Conservation (phyloP, 2,888 invertebrate species). For the Xestia ashworthii region DNA sequence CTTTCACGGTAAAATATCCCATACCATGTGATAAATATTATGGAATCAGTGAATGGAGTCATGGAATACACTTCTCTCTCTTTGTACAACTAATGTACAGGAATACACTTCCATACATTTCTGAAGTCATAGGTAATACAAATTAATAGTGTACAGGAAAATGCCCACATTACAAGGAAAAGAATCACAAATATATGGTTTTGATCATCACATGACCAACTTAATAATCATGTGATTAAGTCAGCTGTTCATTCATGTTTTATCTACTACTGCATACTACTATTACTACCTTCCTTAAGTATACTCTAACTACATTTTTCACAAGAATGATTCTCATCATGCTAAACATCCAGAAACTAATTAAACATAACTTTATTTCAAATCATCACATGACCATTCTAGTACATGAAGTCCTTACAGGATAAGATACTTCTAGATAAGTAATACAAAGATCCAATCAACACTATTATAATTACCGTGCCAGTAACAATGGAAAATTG, state of each 20-base stretch:
- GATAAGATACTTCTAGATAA: slow-evolving; percentile 9
- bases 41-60: not conserved
- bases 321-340: not conserved
- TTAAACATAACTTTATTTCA: slow-evolving; percentile 19
- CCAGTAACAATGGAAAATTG: slow-evolving; percentile 38
- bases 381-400: slow-evolving; percentile 44
- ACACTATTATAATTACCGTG: slow-evolving; percentile 26
- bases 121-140: not conserved
- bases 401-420: slow-evolving; percentile 9
- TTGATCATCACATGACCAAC: slow-evolving; percentile 80
- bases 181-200: slow-evolving; percentile 24
- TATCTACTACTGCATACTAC: slow-evolving; percentile 2
- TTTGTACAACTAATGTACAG: slow-evolving; percentile 13
- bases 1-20: not conserved
- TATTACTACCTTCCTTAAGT: not conserved
- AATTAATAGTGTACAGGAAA: slow-evolving; percentile 31
- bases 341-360: slow-evolving; percentile 35
- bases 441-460: slow-evolving; percentile 28
- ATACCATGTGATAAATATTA: not conserved
- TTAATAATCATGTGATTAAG: slow-evolving; percentile 80
- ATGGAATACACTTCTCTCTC: not conserved
- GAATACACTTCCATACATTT: not conserved
- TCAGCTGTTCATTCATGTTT: slow-evolving; percentile 71
- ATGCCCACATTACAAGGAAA: slow-evolving; percentile 17
- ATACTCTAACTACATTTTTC: not conserved